Base-by-base conservation (phyloP, 2,888 invertebrate genomes). In the Oscheius onirici region DNA sequence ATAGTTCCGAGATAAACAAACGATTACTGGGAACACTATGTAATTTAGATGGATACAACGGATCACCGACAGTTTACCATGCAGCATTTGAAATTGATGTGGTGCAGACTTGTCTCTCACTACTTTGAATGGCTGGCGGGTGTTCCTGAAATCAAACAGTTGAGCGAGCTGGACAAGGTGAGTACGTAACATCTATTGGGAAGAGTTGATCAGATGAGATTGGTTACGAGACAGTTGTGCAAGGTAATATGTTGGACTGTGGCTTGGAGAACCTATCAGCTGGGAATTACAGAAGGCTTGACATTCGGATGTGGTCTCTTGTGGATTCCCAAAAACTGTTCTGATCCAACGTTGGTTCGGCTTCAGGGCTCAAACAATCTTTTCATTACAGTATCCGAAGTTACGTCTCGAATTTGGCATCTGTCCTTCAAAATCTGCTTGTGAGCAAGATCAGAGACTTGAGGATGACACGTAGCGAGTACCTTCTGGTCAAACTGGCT, bases 71-170 rank as follows among this genome's bases (percentile, higher is more conserved):
- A 58, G 11, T 58, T 58, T 17, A 58, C 58, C 13, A 34, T 58
- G 41, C 13, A n/a, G 17, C n/a, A 63, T 15, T 44, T 76, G 22
- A 66, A 69, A 13, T 28, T 68, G 10, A 74, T 76, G 74, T 76
- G 76, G 77, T 75, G 74, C 51, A 72, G 77, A n/a, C 73, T 74
- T 5, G 77, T 77, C 2, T 63, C 74, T 20, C 71, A 77, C 57
- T 77, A 74, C 55, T 77, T 77, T 54, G 77, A 77, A 44, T 77
- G 74, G 74, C 43, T 77, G 1, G 66, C 74, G 24, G 77, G 77
- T 26, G 66, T 77, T n/a, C 61, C 71, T 1, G 77, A 77, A 24
- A 13, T 77, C 26, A 49, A 58, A 26, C 69, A 65, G 20, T 34
- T 77, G n/a, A 20, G 8, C 20, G 71, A 77, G 6, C 15, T 57